Conservation (phyloP, 2,113 vertebrate species). For the Chlorodrepanis virens region DNA sequence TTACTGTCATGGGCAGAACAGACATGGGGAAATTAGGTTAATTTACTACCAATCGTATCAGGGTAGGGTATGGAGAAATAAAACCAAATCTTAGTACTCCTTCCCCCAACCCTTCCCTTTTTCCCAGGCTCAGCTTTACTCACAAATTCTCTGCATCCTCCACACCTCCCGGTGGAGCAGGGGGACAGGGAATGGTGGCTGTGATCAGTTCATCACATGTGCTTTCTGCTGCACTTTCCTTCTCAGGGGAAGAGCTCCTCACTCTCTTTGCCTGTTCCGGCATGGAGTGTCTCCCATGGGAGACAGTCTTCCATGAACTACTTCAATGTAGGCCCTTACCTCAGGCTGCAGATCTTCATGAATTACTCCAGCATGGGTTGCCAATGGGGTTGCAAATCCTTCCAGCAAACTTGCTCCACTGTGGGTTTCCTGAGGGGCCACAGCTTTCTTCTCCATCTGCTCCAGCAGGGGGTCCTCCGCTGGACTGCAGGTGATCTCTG, state of each 20-base stretch:
- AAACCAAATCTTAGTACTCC: background rate
- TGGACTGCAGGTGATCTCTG: background rate
- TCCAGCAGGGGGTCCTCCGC: background rate
- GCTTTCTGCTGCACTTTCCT: background rate
- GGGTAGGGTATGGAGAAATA: background rate
- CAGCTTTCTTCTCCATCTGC: background rate
- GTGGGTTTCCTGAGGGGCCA: background rate
- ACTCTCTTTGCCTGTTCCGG: background rate
- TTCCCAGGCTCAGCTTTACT: background rate
- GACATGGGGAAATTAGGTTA: background rate
- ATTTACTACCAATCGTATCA: background rate
- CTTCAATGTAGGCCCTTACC: rapidly evolving
- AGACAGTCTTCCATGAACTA: background rate
- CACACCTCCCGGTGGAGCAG: background rate
- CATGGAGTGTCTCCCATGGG: background rate
- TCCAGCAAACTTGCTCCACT: background rate
- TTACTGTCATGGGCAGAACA: background rate
- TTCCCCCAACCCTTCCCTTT: background rate
- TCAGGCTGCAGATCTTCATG: background rate
- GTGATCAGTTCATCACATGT: background rate
- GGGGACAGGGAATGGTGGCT: background rate
- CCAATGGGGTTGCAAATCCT: background rate
- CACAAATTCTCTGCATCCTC: background rate
- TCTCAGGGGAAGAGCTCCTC: background rate
- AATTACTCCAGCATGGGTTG: background rate